Conservation (phyloP, 2,888 invertebrate species). For the Dromius quadrimaculatus region DNA sequence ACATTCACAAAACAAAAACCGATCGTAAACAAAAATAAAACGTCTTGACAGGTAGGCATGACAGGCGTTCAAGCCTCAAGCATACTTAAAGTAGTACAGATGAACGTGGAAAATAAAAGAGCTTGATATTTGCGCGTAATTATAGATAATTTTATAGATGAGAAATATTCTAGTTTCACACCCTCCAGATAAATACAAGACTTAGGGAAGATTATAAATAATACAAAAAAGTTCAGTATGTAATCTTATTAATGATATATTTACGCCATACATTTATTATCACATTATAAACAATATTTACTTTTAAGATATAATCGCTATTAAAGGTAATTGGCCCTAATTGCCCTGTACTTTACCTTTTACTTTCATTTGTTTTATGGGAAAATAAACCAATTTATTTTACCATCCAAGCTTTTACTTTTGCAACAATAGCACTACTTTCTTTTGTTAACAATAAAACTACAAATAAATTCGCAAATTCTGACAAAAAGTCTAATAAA, state of each 20-base stretch:
- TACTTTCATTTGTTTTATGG: constrained; percentile 13
- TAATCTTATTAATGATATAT: constrained; percentile 22
- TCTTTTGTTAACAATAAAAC: too few species aligned
- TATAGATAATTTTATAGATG: constrained; percentile 35
- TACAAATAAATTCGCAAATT: too few species aligned
- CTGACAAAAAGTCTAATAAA: too few species aligned
- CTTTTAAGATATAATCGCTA: neutral
- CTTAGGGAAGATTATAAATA: neutral
- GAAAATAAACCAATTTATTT: neutral
- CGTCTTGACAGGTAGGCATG: constrained; percentile 10
- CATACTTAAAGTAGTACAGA: constrained; percentile 16
- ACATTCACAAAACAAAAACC: constrained; percentile 25
- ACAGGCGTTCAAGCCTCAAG: constrained; percentile 31
- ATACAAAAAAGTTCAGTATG: neutral
- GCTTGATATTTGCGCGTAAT: constrained; percentile 5
- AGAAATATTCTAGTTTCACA: constrained; percentile 27
- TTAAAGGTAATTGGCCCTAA: neutral
- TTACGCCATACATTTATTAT: neutral
- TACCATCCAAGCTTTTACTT: neutral
- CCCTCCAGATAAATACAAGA: constrained; percentile 7
- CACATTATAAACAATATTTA: neutral
- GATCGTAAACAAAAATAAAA: constrained; percentile 43
- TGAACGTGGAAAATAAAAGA: constrained; percentile 15
- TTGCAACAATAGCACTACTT: constrained; percentile 6
- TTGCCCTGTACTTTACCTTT: too few species aligned